Conservation (phyloP, 2,888 invertebrate species). For the Neocrepidodera transversa region DNA sequence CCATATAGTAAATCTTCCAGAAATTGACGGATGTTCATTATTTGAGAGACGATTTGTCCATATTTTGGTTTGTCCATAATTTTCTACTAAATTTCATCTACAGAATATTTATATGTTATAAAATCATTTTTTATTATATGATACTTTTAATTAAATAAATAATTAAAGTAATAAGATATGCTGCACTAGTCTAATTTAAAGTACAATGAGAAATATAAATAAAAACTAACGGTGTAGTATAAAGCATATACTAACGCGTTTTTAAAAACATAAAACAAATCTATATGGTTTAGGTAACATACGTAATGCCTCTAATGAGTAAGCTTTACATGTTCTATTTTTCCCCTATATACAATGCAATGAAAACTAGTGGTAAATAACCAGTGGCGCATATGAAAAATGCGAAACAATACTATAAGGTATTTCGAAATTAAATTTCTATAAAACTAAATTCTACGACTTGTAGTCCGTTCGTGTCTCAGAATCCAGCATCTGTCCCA, state of each 20-base stretch:
- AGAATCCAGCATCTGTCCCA: constrained; percentile 8
- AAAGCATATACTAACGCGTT: constrained; percentile 7
- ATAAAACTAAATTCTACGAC: no score
- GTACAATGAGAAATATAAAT: background rate
- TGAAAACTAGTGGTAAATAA: constrained; percentile 3
- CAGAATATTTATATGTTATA: background rate
- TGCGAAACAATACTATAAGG: no score
- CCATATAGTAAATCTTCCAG: constrained; percentile 25
- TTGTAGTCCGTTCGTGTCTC: background rate
- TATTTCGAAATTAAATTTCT: no score
- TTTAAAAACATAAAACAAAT: constrained; percentile 10
- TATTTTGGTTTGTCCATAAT: constrained; percentile 18
- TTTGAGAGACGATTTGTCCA: constrained; percentile 8
- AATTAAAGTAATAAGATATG: background rate
- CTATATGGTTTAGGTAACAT: constrained; percentile 15
- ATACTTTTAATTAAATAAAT: background rate
- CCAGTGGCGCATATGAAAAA: background rate
- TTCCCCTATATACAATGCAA: background rate
- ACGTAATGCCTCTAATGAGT: constrained; percentile 7
- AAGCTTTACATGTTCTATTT: constrained; percentile 5
- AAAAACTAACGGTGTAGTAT: background rate
- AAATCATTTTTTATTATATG: background rate
- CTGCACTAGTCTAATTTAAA: background rate
- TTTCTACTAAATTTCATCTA: constrained; percentile 6
- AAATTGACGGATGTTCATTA: constrained; percentile 11